Base-by-base conservation (phyloP, 2,797 vertebrate genomes). In the Anguilla anguilla region DNA sequence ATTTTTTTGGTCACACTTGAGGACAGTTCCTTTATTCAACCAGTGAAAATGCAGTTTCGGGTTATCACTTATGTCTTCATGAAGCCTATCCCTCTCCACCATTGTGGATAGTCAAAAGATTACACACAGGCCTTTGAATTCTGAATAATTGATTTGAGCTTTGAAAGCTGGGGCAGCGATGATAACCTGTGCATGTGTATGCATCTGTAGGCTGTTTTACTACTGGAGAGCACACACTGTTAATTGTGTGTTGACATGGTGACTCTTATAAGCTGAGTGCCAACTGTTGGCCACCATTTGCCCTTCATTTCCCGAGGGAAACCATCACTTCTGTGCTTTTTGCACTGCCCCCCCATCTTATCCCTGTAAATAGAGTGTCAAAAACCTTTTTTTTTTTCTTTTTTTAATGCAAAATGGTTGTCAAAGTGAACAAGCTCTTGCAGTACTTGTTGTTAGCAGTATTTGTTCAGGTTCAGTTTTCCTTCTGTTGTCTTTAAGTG, bases 301-400 rank as follows among this genome's bases (percentile, higher is more conserved):
- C 84, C 86, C 88, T 55, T 89, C 89, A 85, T 89, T 85, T 84
- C 69, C 84, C 91, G 88, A 86, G 92, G 87, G 93, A 91, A 93
- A 90, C 92, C 93, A 94, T 92, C 94, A 91, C 95, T 92, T 94
- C 90, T 92, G 95, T 96, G 96, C 96, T 95, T 96, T 96, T 93
- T 94, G 94, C 95, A 95, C 95, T 93, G 89, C 89, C 69, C 92
- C 43, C 93, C 94, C 93, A 91, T 94, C 92, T 92, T 93, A 91
- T 91, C 90, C 86, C 87, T 94, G 93, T 94, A 93, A 90, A 93
- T 92, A 51, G 90, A 91, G 91, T 91, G 91, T 87, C 87, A 67
- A 85, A 88, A 88, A 87, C 86, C 85, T 83, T 64, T 64, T 89
- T 86, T 90, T 89, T 87, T 91, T 81, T 64, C n/a, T 89, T 85